Percentiles rank a stretch among this genome's conserved stretches.
Evolutionary conservation across 2,113 vertebrate genomes (phyloP).

Genomic region (Nesogale talazaci): DNA sequence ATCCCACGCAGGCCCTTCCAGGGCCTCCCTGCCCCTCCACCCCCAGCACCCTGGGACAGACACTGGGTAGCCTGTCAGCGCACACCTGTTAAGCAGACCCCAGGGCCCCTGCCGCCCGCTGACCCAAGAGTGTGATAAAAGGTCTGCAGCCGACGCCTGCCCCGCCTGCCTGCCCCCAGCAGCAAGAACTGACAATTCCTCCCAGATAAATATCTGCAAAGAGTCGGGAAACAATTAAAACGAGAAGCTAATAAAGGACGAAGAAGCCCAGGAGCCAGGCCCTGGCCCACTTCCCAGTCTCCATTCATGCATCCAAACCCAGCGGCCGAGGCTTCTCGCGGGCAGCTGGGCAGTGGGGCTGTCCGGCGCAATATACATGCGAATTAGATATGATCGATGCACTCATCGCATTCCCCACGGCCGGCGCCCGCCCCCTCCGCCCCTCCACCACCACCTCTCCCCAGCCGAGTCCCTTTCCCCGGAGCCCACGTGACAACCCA

Average conservation of each 20-base stretch:
- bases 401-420: conserved; percentile 84
- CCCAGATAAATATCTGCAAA: conserved; percentile 87
- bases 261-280: conserved; percentile 84
- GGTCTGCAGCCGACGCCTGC: conserved; percentile 67
- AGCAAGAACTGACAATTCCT: conserved; percentile 80
- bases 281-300: conserved; percentile 87
- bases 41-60: neutral
- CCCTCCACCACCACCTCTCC: too few species aligned
- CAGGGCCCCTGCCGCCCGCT: neutral
- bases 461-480: conserved; percentile 77
- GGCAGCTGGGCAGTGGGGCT: conserved; percentile 90
- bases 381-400: conserved; percentile 88
- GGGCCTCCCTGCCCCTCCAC: too few species aligned
- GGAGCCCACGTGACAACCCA: conserved; percentile 86
- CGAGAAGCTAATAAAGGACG: conserved; percentile 90
- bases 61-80: conserved; percentile 15
- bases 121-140: neutral
- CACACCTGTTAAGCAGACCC: neutral
- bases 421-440: conserved; percentile 84
- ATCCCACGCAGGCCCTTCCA: accelerated
- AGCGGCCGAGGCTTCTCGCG: conserved; percentile 84
- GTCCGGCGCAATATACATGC: conserved; percentile 87
- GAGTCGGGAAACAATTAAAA: conserved; percentile 90
- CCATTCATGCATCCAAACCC: conserved; percentile 89
- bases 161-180: conserved; percentile 60